A percentile compares a stretch with the other conserved stretches of the same genome.
These are phyloP conservation scores for Thera britannica DNA, from an alignment of 2,888 invertebrate species.

Conservation along the genomic window DNA sequence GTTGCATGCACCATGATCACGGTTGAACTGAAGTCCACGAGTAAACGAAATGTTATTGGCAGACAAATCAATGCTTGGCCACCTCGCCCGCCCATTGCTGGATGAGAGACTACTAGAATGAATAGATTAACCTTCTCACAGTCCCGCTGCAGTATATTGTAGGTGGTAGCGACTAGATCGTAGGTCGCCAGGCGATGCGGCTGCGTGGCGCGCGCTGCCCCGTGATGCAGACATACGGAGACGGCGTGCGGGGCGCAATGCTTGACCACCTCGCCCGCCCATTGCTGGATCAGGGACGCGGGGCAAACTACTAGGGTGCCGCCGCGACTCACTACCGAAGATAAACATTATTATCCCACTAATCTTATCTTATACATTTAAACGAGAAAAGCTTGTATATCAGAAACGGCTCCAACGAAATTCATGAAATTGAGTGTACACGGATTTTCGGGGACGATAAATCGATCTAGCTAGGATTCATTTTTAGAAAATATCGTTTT, in stretches of 20 bases:
- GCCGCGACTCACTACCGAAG: constrained; percentile 77
- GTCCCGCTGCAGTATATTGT: constrained; percentile 89
- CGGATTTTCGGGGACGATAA: too few relatives aligned
- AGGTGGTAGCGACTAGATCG: constrained; percentile 96
- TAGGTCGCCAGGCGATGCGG: constrained; percentile 86
- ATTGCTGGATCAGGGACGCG: constrained; percentile 95
- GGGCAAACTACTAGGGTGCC: constrained; percentile 96
- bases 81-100: constrained; percentile 96
- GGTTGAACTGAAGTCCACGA: too few relatives aligned
- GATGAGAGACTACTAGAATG: too few relatives aligned
- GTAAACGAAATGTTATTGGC: too few relatives aligned
- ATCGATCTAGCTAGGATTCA: too few relatives aligned
- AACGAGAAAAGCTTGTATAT: too few relatives aligned
- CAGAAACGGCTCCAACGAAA: too few relatives aligned
- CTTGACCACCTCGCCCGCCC: constrained; percentile 91
- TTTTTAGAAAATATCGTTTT: too few relatives aligned
- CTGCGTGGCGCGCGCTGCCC: constrained; percentile 88
- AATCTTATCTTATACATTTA: too few relatives aligned
- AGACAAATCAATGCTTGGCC: constrained; percentile 78
- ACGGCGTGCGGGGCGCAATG: constrained; percentile 87
- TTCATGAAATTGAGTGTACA: too few relatives aligned
- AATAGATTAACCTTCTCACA: constrained; percentile 68
- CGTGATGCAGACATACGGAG: constrained; percentile 91
- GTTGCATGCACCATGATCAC: too few relatives aligned
- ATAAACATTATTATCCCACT: not conserved